phyloP scores from a whole-genome alignment of 2,113 vertebrate species.

The Mystacornis crossleyi region DNA sequence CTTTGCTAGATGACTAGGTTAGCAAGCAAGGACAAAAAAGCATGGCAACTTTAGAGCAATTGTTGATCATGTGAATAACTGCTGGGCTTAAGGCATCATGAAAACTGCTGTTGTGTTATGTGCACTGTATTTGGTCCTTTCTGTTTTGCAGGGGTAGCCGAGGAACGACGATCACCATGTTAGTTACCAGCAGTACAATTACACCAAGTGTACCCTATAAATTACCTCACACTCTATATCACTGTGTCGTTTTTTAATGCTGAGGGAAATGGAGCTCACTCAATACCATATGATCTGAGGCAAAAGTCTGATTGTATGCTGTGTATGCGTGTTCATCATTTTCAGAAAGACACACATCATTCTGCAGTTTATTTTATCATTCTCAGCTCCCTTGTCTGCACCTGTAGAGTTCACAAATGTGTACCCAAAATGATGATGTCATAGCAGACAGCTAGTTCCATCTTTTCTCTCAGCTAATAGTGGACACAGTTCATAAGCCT shows the following conservation, averaged over 20 bases:
- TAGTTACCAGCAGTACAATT: constrained; percentile 8
- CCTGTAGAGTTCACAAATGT: background rate
- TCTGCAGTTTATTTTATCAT: background rate
- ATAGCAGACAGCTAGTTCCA: background rate
- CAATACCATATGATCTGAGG: background rate
- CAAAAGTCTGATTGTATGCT: background rate
- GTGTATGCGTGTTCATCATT: background rate
- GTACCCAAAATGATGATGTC: background rate
- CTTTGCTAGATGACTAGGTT: background rate
- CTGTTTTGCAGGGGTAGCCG: background rate
- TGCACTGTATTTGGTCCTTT: background rate
- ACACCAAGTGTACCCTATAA: background rate
- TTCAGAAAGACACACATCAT: background rate
- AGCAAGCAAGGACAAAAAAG: background rate
- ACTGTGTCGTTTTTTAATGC: background rate
- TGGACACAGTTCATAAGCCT: background rate
- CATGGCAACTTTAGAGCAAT: background rate
- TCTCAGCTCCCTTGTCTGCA: background rate
- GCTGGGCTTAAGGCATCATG: background rate
- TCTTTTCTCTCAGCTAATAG: background rate
- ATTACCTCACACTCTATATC: background rate
- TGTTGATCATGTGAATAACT: background rate
- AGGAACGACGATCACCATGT: background rate
- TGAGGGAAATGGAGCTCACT: background rate
- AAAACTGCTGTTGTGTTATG: background rate